Evolutionary conservation across 2,888 invertebrate genomes (phyloP), one percentile per base, ranked within the genome.

Genomic region (Chrysolina haemoptera): DNA sequence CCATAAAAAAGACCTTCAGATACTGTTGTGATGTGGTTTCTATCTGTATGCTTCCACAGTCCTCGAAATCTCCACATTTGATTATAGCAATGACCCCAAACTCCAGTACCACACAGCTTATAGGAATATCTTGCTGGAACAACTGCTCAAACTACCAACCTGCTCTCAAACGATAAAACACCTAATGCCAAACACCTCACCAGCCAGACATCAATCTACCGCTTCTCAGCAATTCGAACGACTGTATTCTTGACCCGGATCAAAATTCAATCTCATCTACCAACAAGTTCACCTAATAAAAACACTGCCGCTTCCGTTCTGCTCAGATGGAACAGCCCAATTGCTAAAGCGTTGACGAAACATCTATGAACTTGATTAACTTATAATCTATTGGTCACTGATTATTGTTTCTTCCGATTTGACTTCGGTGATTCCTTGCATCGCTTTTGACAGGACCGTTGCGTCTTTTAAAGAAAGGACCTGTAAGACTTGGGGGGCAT

Each of bases 401-500:
- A 89, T 86, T 76, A 89, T 91, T 74, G 92, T 92, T 74, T 93
- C 93, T 86, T 94, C 94, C 68, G 92, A 89, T 89, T 94, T 94
- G 76, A 94, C 93, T 85, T 93, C 94, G 82, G 92, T 90, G 77
- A 91, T 91, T 71, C 88, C 89, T 84, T 92, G 94, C 93, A 95
- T 94, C 70, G 94, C 94, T 88, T 95, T 95, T 82, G 93, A 93
- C 80, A 95, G 90, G 76, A 92, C 93, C 76, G 94, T 93, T 78
- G 95, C 95, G 88, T 96, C 96, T 89, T 96, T 96, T 78, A 96
- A 90, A 74, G 94, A 95, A 84, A 96, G 91, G 82, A 96, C 95
- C 89, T 96, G 95, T 84, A 96, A 90, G 76, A 93, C 93, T 88
- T 96, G 95, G 59, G 93, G 93, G 85, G 94, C 94, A 62, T 93